A percentile compares a stretch with the other conserved stretches of the same genome.
Evolutionary conservation across 2,797 vertebrate species (phyloP).

Genomic region (Heteromormyrus szaboi): DNA sequence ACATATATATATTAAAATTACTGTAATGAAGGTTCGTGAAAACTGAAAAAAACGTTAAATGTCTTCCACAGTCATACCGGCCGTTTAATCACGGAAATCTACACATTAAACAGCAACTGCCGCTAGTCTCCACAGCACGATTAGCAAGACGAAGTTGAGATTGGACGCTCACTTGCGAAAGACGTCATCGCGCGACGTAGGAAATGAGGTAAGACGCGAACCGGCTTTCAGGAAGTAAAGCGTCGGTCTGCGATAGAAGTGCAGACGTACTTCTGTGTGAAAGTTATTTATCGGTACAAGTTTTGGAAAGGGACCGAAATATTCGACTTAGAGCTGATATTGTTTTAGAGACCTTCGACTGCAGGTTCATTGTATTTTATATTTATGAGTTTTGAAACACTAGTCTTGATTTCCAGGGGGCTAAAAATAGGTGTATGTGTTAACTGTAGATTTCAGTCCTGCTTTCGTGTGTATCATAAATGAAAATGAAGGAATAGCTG

Average conservation of each 20-base stretch:
- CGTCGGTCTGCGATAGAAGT: background rate
- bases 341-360: background rate
- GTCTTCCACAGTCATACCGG: background rate
- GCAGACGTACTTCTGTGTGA: too few relatives aligned
- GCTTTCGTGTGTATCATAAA: background rate
- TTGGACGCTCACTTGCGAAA: background rate
- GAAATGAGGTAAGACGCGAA: background rate
- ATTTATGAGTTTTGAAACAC: background rate
- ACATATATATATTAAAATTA: background rate
- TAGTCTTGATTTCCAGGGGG: background rate
- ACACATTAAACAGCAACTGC: background rate
- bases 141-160: background rate
- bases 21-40: background rate
- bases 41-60: background rate
- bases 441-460: conserved; percentile 6
- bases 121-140: background rate
- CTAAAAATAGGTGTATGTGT: background rate
- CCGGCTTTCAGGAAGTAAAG: background rate
- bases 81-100: background rate
- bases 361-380: background rate
- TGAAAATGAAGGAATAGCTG: background rate
- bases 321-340: background rate
- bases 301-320: background rate
- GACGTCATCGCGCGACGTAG: background rate
- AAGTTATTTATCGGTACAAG: background rate